Evolutionary conservation across 1,140 invertebrate genomes (phyloP).

Genomic region (Neoseiulus cucumeris): DNA sequence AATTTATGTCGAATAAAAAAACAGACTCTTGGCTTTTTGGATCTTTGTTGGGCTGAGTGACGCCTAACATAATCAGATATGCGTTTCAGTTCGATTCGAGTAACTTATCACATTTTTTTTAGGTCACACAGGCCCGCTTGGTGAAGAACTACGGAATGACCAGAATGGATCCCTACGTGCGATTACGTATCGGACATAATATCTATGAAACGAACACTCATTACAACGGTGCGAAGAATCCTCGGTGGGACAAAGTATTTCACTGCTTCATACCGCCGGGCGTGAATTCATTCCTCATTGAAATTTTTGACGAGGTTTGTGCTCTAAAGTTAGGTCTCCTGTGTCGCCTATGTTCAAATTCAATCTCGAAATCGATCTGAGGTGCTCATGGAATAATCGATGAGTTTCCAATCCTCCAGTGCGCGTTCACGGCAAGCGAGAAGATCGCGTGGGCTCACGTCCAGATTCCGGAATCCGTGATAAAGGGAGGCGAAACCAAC

Average conservation of each 20-base stretch:
- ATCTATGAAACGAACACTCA: conserved; percentile 88
- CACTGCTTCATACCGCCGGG: conserved; percentile 66
- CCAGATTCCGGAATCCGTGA: conserved; percentile 54
- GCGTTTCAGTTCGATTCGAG: conserved; percentile 13
- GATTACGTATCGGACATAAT: conserved; percentile 67
- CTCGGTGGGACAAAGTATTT: conserved; percentile 80
- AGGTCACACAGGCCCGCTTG: conserved; percentile 68
- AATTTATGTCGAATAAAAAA: too few relatives aligned
- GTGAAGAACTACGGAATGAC: conserved; percentile 90
- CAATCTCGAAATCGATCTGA: conserved; percentile 12
- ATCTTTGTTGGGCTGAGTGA: too few relatives aligned
- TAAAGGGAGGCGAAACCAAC: conserved; percentile 55
- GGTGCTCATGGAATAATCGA: neutral
- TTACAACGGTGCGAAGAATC: conserved; percentile 83
- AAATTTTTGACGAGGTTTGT: conserved; percentile 74
- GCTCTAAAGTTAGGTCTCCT: conserved; percentile 7
- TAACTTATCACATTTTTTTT: conserved; percentile 13
- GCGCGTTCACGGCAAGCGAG: conserved; percentile 85
- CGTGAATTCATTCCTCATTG: conserved; percentile 64
- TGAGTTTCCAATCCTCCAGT: conserved; percentile 26
- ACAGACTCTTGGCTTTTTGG: too few relatives aligned
- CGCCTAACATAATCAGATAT: too few relatives aligned
- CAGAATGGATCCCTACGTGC: conserved; percentile 88
- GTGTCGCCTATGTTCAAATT: conserved; percentile 9
- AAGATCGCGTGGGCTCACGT: conserved; percentile 69